Conservation (phyloP, 2,797 vertebrate genomes). For the Crossoptilon crossoptilon region DNA sequence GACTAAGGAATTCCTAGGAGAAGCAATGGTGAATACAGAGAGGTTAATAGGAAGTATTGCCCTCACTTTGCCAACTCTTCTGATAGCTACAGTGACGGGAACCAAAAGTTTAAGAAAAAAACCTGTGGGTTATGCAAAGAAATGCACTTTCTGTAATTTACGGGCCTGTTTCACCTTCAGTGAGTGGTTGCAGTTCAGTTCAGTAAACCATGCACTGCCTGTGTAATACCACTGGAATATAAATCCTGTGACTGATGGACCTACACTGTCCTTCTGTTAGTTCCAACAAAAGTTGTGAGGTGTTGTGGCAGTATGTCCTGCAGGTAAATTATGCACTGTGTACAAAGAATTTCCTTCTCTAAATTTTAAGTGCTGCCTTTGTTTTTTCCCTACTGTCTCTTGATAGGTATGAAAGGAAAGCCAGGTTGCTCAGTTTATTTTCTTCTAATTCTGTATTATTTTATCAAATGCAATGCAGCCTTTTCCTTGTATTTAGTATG, state of each 20-base stretch:
- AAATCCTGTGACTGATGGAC: background rate
- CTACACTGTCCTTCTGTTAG: background rate
- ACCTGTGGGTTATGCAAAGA: background rate
- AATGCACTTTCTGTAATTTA: background rate
- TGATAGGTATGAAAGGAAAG: background rate
- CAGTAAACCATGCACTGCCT: fast-evolving
- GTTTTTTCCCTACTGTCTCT: background rate
- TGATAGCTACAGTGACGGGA: background rate
- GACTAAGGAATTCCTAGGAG: background rate
- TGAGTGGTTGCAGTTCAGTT: background rate
- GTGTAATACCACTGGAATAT: background rate
- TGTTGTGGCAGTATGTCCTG: background rate
- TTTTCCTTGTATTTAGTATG: conserved; percentile 25
- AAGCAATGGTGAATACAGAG: background rate
- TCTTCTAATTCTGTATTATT: conserved; percentile 1
- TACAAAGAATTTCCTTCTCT: background rate
- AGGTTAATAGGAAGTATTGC: background rate
- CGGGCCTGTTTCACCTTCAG: background rate
- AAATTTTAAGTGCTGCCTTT: background rate
- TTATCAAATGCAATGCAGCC: background rate
- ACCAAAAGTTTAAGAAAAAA: background rate
- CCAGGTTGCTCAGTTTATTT: background rate
- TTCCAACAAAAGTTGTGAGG: background rate
- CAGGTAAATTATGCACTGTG: background rate
- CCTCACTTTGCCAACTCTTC: background rate